Percentiles rank a stretch among this genome's conserved stretches.
These are phyloP conservation scores for Cryptocephalus moraei DNA, from an alignment of 2,888 invertebrate genomes.

Conservation along the genomic window DNA sequence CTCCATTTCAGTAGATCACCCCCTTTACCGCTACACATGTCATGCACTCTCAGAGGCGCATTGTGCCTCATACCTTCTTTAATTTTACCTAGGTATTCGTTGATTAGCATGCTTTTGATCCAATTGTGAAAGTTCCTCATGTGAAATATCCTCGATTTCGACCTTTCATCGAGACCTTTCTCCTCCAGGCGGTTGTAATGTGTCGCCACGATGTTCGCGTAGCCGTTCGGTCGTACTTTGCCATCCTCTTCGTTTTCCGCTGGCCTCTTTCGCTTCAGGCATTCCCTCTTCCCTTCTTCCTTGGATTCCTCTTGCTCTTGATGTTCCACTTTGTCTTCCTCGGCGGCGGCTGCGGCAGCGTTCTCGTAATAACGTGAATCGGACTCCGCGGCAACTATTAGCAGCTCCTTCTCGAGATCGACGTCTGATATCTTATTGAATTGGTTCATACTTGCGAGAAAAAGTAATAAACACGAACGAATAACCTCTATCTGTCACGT, in stretches of 20 bases:
- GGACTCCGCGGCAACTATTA: conserved; percentile 34
- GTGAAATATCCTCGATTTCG: conserved; percentile 83
- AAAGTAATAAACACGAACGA: too few species aligned
- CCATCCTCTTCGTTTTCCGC: conserved; percentile 4
- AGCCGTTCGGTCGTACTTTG: conserved; percentile 28
- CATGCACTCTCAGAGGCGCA: conserved; percentile 65
- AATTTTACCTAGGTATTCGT: conserved; percentile 62
- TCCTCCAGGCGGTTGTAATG: conserved; percentile 91
- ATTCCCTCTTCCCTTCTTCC: conserved; percentile 3
- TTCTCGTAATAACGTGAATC: conserved; percentile 29
- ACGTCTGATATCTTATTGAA: conserved; percentile 25
- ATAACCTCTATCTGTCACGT: neutral
- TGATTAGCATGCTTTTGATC: conserved; percentile 93
- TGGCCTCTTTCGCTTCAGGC: conserved; percentile 7
- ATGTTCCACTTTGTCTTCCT: conserved; percentile 2
- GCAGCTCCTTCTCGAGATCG: conserved; percentile 28
- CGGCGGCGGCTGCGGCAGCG: conserved; percentile 7
- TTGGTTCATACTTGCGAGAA: neutral
- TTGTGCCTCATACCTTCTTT: conserved; percentile 54
- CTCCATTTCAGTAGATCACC: conserved; percentile 97
- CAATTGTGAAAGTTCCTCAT: conserved; percentile 98
- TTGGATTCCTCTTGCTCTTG: neutral
- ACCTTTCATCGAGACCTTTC: conserved; percentile 67
- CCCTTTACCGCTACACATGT: conserved; percentile 97
- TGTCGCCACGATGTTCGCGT: conserved; percentile 64